Conservation (phyloP, 1,140 invertebrate genomes). For the Frieseomelitta varia region DNA sequence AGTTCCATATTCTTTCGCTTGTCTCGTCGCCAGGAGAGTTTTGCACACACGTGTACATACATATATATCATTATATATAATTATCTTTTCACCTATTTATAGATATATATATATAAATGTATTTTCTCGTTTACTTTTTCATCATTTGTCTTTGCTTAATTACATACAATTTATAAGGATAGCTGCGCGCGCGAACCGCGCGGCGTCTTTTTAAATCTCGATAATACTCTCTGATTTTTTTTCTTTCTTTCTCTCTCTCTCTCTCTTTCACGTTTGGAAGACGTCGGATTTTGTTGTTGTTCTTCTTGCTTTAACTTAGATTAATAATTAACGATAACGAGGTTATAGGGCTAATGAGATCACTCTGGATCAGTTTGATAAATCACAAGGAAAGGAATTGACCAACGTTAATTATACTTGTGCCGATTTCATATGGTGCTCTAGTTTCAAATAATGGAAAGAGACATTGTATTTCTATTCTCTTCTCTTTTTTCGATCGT, state of each 20-base stretch:
- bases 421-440: conserved; percentile 40
- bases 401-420: conserved; percentile 46
- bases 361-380: conserved; percentile 32
- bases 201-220: conserved; percentile 56
- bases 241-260: too few species aligned
- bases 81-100: conserved; percentile 51
- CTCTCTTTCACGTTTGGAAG: conserved; percentile 68
- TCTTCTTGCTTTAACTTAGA: conserved; percentile 61
- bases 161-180: conserved; percentile 60
- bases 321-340: conserved; percentile 67
- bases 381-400: conserved; percentile 56
- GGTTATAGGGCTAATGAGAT: conserved; percentile 25
- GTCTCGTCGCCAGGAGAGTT: conserved; percentile 19
- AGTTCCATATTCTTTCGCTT: conserved; percentile 29
- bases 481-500: neutral
- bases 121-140: conserved; percentile 45
- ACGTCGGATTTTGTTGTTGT: conserved; percentile 77
- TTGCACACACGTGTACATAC: conserved; percentile 59
- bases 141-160: conserved; percentile 7
- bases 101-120: conserved; percentile 48
- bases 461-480: neutral
- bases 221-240: conserved; percentile 49
- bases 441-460: conserved; percentile 11
- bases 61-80: conserved; percentile 49
- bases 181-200: conserved; percentile 25